Evolutionary conservation across 2,888 invertebrate genomes (phyloP).

Genomic region (Rhaphigaster nebulosa): DNA sequence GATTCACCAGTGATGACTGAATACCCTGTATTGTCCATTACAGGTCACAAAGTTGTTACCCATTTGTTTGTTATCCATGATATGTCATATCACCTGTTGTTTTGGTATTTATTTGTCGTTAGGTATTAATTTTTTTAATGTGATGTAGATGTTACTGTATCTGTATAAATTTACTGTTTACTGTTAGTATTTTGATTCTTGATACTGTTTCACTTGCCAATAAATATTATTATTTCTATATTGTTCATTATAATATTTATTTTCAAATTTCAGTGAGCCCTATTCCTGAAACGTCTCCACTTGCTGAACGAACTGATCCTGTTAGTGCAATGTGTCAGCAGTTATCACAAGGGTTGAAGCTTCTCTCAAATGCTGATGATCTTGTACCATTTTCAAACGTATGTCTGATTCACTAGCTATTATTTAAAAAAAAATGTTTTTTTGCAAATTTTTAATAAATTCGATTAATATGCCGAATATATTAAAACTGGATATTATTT

Average conservation of each 20-base stretch:
- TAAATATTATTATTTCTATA: background rate
- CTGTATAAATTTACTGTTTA: background rate
- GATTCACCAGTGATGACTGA: background rate
- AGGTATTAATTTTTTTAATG: background rate
- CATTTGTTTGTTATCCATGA: background rate
- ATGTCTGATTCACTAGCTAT: background rate
- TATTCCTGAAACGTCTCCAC: conserved; percentile 82
- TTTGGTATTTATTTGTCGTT: background rate
- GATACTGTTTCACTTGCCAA: background rate
- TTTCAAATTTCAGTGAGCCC: conserved; percentile 75
- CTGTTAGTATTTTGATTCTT: background rate
- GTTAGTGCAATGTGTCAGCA: conserved; percentile 84
- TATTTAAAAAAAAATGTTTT: background rate
- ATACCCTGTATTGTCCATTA: background rate
- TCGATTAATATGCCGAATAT: no score
- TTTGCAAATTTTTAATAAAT: no score
- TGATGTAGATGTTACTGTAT: conserved; percentile 12
- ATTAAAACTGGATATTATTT: no score
- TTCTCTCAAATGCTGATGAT: conserved; percentile 76
- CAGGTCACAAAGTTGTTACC: background rate
- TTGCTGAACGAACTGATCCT: conserved; percentile 71
- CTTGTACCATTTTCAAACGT: conserved; percentile 55
- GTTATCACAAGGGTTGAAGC: conserved; percentile 81
- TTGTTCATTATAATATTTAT: conserved; percentile 49
- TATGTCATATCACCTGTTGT: background rate